Conservation (phyloP, 2,113 vertebrate genomes). For the Apodemus speciosus region DNA sequence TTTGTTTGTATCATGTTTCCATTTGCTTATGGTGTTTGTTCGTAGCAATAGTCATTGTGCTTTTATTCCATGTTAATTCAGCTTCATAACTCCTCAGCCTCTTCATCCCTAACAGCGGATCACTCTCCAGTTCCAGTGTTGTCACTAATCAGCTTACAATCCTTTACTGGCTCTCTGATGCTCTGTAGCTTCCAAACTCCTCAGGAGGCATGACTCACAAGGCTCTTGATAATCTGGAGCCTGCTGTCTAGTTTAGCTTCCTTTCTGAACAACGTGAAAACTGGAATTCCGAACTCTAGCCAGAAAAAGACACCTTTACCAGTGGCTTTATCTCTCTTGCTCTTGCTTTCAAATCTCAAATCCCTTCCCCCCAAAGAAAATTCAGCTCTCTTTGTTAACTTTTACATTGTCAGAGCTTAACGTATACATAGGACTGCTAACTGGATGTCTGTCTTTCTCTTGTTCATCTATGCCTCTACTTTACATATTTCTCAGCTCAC, state of each 20-base stretch:
- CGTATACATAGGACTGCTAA: background rate
- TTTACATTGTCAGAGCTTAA: background rate
- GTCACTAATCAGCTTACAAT: background rate
- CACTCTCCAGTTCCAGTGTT: background rate
- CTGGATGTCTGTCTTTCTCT: background rate
- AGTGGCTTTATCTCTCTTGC: background rate
- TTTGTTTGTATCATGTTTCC: background rate
- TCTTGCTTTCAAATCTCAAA: background rate
- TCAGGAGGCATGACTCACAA: background rate
- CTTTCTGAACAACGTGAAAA: background rate
- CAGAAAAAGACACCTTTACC: background rate
- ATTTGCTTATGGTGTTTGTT: background rate
- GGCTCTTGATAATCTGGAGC: background rate
- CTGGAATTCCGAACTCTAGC: background rate
- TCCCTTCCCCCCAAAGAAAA: background rate
- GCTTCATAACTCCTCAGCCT: background rate
- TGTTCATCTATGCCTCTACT: background rate
- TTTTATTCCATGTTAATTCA: background rate
- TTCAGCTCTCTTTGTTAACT: background rate
- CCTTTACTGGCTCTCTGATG: background rate
- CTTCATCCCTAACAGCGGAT: background rate
- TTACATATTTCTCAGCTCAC: background rate
- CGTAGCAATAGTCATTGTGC: background rate
- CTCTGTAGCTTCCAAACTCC: background rate
- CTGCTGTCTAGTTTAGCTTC: background rate